These are phyloP conservation scores for Tetragonula carbonaria DNA, from an alignment of 2,888 invertebrate species.

Conservation along the genomic window DNA sequence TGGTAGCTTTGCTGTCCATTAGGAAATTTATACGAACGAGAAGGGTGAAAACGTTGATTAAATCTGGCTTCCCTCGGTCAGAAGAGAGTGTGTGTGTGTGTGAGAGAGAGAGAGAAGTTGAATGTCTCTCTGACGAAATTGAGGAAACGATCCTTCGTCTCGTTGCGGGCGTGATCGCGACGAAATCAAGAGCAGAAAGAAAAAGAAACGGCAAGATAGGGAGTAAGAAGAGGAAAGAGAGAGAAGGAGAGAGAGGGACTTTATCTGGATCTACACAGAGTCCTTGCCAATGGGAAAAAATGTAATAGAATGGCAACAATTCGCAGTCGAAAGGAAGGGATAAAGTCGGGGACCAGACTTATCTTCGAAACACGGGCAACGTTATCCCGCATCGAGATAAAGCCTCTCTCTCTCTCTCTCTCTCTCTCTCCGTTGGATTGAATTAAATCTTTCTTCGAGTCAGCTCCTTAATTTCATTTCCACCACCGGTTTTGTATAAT, in stretches of 20 bases:
- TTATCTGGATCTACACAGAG: conserved; percentile 60
- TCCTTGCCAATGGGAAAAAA: conserved; percentile 48
- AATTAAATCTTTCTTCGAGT: conserved; percentile 64
- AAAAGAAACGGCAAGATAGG: not conserved
- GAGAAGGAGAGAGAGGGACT: conserved; percentile 10
- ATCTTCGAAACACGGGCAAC: conserved; percentile 64
- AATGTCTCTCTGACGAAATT: conserved; percentile 68
- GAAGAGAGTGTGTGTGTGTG: no score
- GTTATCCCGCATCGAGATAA: conserved; percentile 64
- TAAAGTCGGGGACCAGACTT: conserved; percentile 59
- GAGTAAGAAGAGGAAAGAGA: not conserved
- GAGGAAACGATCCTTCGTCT: conserved; percentile 62
- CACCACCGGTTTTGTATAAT: conserved; percentile 45
- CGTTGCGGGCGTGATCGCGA: conserved; percentile 62
- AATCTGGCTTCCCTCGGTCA: conserved; percentile 50
- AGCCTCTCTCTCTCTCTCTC: conserved; percentile 11
- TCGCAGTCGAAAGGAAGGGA: conserved; percentile 56
- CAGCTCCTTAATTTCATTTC: conserved; percentile 48
- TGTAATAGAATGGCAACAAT: conserved; percentile 68
- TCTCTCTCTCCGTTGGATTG: conserved; percentile 40
- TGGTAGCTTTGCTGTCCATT: conserved; percentile 44
- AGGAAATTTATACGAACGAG: conserved; percentile 64
- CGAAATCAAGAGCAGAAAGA: conserved; percentile 30
- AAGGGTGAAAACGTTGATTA: conserved; percentile 61
- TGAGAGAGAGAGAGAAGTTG: not conserved